Percentiles rank a stretch among this genome's conserved stretches.
Conservation (phyloP, 2,113 vertebrate species). For the Gadus chalcogrammus region DNA sequence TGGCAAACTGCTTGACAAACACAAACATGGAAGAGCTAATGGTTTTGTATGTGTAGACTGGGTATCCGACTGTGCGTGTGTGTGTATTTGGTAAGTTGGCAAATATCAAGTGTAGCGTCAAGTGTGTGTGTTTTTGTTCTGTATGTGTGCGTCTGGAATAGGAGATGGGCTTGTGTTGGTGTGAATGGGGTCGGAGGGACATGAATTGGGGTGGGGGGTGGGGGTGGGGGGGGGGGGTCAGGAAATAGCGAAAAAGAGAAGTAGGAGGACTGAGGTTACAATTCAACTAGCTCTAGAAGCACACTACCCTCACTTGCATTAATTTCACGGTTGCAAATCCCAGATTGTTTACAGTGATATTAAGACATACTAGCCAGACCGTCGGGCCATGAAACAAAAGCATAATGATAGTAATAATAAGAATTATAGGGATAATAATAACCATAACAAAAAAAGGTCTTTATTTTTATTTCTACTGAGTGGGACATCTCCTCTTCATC, state of each 20-base stretch:
- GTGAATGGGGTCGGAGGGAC: conserved; percentile 14
- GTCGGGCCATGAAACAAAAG: conserved; percentile 41
- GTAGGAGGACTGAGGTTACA: conserved; percentile 46
- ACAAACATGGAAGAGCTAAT: conserved; percentile 47
- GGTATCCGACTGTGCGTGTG: conserved; percentile 7
- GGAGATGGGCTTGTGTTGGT: conserved; percentile 12
- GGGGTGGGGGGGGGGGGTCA: conserved; percentile 28
- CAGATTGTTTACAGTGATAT: conserved; percentile 70
- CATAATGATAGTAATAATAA: conserved; percentile 42
- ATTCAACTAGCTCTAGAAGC: conserved; percentile 70
- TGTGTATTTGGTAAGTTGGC: conserved; percentile 31
- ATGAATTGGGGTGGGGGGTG: conserved; percentile 28
- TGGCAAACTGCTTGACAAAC: conserved; percentile 62
- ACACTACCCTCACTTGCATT: conserved; percentile 67
- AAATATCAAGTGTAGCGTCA: not conserved
- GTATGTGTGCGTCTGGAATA: not conserved
- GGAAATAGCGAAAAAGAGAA: conserved; percentile 20
- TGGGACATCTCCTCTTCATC: conserved; percentile 25
- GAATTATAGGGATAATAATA: conserved; percentile 23
- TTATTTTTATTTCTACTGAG: conserved; percentile 37
- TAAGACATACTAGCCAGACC: conserved; percentile 64
- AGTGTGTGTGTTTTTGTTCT: conserved; percentile 18
- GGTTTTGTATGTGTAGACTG: conserved; percentile 17
- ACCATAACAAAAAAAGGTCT: not conserved
- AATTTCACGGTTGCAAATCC: conserved; percentile 64